These are phyloP conservation scores for Eristalinus aeneus DNA, from an alignment of 2,888 invertebrate genomes.

Conservation along the genomic window DNA sequence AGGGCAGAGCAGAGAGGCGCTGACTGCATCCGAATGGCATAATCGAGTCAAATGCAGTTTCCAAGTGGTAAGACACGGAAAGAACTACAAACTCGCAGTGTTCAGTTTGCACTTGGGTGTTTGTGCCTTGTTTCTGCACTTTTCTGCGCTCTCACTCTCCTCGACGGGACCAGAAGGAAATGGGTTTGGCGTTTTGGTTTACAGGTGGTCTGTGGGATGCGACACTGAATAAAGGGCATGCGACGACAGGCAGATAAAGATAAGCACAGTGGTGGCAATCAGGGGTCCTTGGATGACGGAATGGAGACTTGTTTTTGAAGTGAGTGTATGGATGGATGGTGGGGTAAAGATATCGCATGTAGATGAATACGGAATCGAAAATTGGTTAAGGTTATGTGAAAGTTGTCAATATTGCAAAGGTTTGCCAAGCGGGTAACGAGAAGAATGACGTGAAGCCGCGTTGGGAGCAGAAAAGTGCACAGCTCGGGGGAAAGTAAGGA, in stretches of 20 bases:
- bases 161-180: not conserved
- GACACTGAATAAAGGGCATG: not conserved
- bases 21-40: slow-evolving; percentile 4
- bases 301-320: no score
- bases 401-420: no score
- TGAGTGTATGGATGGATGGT: no score
- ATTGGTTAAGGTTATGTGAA: no score
- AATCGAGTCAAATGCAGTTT: slow-evolving; percentile 32
- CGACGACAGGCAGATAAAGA: not conserved
- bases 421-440: no score
- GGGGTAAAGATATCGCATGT: no score
- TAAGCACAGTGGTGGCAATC: not conserved
- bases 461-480: no score
- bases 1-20: not conserved
- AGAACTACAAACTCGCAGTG: not conserved
- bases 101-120: not conserved
- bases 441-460: no score
- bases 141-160: not conserved
- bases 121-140: not conserved
- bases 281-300: not conserved
- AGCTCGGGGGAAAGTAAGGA: no score
- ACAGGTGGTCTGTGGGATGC: not conserved
- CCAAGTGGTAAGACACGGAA: not conserved
- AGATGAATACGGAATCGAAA: no score
- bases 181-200: not conserved